Percentiles rank a stretch among this genome's conserved stretches.
Evolutionary conservation across 2,797 vertebrate species (phyloP).

Genomic region (Acanthiza pusilla): DNA sequence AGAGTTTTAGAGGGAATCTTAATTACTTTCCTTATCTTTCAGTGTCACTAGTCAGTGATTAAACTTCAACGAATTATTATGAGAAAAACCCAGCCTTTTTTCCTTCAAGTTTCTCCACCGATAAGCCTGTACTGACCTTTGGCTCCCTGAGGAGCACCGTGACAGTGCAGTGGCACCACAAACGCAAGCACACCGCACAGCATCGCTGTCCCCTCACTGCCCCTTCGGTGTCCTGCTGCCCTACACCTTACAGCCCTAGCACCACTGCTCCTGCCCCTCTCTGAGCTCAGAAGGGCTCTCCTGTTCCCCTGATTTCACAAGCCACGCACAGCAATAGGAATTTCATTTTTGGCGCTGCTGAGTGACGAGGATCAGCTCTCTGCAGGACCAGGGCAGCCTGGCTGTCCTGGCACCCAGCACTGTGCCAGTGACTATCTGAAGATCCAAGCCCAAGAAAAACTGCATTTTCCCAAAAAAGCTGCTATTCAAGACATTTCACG

Average conservation of each 20-base stretch:
- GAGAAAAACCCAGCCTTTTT: conserved; percentile 31
- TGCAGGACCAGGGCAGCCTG: background rate
- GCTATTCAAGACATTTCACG: accelerated
- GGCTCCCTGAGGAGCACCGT: background rate
- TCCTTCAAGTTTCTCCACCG: conserved; percentile 57
- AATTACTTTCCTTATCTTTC: conserved; percentile 32
- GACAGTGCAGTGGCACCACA: accelerated
- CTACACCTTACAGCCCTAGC: background rate
- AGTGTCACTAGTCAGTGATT: conserved; percentile 33
- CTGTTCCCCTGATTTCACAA: background rate
- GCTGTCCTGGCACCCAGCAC: background rate
- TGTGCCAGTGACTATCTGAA: background rate
- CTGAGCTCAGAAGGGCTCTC: background rate
- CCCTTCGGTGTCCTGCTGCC: background rate
- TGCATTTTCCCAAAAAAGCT: background rate
- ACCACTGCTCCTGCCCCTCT: background rate
- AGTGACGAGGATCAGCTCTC: accelerated
- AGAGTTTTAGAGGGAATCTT: conserved; percentile 14
- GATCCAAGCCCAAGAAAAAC: background rate
- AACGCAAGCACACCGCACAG: background rate
- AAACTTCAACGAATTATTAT: background rate
- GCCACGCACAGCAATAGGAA: background rate
- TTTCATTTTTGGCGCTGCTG: background rate
- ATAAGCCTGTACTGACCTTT: conserved; percentile 13
- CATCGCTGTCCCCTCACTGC: background rate